Evolutionary conservation across 2,888 invertebrate species (phyloP), one percentile per base, ranked within the genome.

Genomic region (Lasioglossum villosulum): DNA sequence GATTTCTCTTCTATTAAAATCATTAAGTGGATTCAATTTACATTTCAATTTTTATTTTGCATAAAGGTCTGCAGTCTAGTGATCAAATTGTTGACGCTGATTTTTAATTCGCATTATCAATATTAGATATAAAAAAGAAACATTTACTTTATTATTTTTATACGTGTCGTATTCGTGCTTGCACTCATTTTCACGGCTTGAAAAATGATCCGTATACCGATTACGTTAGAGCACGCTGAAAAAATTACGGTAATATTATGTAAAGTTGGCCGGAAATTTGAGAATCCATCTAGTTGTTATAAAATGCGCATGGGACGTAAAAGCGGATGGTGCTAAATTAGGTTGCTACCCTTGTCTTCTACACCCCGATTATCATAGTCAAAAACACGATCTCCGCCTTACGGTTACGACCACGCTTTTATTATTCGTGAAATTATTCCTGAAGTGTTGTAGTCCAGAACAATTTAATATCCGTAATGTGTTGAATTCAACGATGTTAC

Each of bases 201-300:
- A 30, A 1, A 73, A 14, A 34, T 10, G 23, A 48, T 45, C n/a
- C 14, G 39, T 42, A 0, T 37, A 39, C 37, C 4, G 16, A 39
- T 59, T 37, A n/a, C 19, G 27, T 30, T 30, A 4, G 6, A 63
- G 34, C 23, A 5, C 30, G 34, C 77, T 75, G 85, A 34, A 39
- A 83, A 71, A 75, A 72, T 88, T 56, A 75, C 19, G 71, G 80
- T 84, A 90, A 90, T 82, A 59, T 87, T 88, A 82, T 70, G 87
- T 84, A 90, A 91, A 92, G 90, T 92, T 90, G 92, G 90, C 89
- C 90, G 90, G 92, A 92, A 92, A 93, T 92, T 92, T 89, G 91
- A 93, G 93, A 93, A 91, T 92, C 91, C 92, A 92, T 92, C 90
- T 84, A 83, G 78, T 78, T 71, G 76, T 72, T 84, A 82, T 78